Evolutionary conservation across 30 jellyfish, hydroid and myxozoan species (phyloP).

Genomic region (Hydractinia echinata): DNA sequence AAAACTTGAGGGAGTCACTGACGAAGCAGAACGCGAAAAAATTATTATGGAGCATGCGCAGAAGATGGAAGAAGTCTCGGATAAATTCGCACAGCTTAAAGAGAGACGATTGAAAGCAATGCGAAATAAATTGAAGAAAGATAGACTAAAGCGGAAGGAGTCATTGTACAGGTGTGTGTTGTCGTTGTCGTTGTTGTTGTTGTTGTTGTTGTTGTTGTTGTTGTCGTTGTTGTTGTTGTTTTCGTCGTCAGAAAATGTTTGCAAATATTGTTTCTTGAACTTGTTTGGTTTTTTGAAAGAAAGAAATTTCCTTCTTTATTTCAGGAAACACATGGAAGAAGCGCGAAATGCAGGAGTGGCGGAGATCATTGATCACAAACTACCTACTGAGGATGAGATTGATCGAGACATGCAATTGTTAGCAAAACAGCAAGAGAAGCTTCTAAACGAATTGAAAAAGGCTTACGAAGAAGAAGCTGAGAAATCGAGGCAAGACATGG

Average conservation of each 20-base stretch:
- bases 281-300: no score
- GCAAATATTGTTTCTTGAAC: no score
- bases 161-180: slow-evolving; percentile 45
- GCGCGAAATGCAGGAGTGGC: slow-evolving; percentile 87
- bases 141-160: slow-evolving; percentile 60
- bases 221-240: no score
- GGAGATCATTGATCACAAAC: slow-evolving; percentile 31
- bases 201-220: not conserved
- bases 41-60: slow-evolving; percentile 61
- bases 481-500: slow-evolving; percentile 28
- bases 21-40: slow-evolving; percentile 60
- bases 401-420: slow-evolving; percentile 57
- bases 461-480: slow-evolving; percentile 76
- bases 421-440: slow-evolving; percentile 74
- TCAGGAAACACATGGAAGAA: slow-evolving; percentile 68
- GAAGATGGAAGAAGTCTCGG: slow-evolving; percentile 58
- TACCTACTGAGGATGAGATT: slow-evolving; percentile 68
- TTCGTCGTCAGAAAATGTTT: no score
- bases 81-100: slow-evolving; percentile 50
- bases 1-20: slow-evolving; percentile 49
- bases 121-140: slow-evolving; percentile 47
- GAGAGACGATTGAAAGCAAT: slow-evolving; percentile 48
- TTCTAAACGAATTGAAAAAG: slow-evolving; percentile 58
- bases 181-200: not conserved
- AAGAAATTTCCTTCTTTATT: no score